These are phyloP conservation scores for Alviniconcha strummeri DNA, from an alignment of 2,888 invertebrate species.

Conservation along the genomic window DNA sequence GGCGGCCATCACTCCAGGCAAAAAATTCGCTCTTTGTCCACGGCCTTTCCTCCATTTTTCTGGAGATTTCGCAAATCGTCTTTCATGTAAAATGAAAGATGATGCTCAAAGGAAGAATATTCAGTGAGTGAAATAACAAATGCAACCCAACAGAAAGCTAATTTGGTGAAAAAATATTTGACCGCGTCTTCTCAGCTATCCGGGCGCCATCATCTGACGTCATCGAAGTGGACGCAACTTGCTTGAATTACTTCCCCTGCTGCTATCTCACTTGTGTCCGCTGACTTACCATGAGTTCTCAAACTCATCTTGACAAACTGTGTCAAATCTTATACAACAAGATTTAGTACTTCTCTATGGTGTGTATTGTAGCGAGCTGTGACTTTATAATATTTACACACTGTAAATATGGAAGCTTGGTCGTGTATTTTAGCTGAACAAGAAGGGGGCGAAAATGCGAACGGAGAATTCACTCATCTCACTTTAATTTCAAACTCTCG, in stretches of 20 bases:
- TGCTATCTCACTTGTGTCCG: neutral
- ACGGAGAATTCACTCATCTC: no score
- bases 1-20: slow-evolving; percentile 29
- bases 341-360: no score
- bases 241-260: neutral
- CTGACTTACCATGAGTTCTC: no score
- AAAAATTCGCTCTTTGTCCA: slow-evolving; percentile 21
- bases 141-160: neutral
- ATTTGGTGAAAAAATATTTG: neutral
- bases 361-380: no score
- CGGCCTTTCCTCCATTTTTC: slow-evolving; percentile 3
- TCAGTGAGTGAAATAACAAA: neutral
- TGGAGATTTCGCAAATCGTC: neutral
- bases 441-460: no score
- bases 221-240: neutral
- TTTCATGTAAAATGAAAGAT: neutral
- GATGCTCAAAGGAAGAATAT: neutral
- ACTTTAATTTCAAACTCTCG: no score
- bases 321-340: no score
- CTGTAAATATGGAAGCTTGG: no score
- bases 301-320: no score
- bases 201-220: slow-evolving; percentile 21
- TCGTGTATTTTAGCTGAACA: no score
- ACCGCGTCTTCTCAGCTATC: neutral
- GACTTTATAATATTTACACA: no score